Evolutionary conservation across 2,888 invertebrate genomes (phyloP).

Genomic region (Andrena dorsata): DNA sequence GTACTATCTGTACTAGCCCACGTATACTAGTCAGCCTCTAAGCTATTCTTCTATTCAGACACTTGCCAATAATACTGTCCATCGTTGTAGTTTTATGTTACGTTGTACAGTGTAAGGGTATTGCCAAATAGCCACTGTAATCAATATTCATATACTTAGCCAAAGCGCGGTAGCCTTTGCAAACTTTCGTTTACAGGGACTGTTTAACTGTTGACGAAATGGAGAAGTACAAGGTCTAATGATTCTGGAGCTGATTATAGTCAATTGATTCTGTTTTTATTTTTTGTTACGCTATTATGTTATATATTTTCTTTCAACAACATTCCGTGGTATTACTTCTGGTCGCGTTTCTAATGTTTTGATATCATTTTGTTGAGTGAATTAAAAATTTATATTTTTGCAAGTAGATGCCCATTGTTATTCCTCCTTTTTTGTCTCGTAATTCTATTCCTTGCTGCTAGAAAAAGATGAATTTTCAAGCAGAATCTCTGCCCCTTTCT

Average conservation of each 20-base stretch:
- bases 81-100: constrained; percentile 76
- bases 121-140: constrained; percentile 68
- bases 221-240: constrained; percentile 81
- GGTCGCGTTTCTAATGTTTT: constrained; percentile 79
- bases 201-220: constrained; percentile 83
- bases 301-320: constrained; percentile 72
- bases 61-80: constrained; percentile 64
- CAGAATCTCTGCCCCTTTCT: constrained; percentile 26
- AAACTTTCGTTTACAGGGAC: constrained; percentile 72
- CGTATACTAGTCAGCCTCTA: constrained; percentile 23
- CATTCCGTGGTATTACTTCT: constrained; percentile 63
- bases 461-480: constrained; percentile 14
- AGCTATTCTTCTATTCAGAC: constrained; percentile 66
- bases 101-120: constrained; percentile 74
- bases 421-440: constrained; percentile 47
- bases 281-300: constrained; percentile 78
- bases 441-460: constrained; percentile 28
- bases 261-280: constrained; percentile 79
- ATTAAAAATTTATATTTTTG: constrained; percentile 80
- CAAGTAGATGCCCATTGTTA: constrained; percentile 66
- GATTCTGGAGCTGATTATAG: constrained; percentile 82
- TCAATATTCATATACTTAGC: constrained; percentile 74
- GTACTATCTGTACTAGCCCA: constrained; percentile 44
- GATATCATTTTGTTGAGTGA: constrained; percentile 82
- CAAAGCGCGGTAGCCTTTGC: constrained; percentile 57